phyloP scores from a whole-genome alignment of 2,888 invertebrate genomes.

The Crioceris asparagi region DNA sequence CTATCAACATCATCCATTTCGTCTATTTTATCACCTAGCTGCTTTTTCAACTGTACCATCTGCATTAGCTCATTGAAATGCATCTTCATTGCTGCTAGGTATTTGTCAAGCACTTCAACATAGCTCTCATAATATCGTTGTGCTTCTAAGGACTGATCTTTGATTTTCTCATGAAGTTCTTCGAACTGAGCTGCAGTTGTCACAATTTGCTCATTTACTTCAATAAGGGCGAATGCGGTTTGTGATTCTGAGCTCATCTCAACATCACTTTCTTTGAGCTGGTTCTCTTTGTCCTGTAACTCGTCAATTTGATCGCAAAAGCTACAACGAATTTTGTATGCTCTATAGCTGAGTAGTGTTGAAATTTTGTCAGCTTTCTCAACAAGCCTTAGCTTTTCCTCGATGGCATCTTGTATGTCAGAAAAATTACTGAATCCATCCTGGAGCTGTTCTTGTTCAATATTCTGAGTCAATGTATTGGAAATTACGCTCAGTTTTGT shows the following conservation, averaged over 20 bases:
- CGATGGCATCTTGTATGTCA: conserved; percentile 15
- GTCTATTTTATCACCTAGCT: too few relatives aligned
- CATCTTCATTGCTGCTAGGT: not conserved
- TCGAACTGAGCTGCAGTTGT: conserved; percentile 24
- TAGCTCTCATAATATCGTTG: too few relatives aligned
- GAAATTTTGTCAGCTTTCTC: conserved; percentile 28
- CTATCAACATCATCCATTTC: too few relatives aligned
- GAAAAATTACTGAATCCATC: conserved; percentile 18
- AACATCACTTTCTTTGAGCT: conserved; percentile 12
- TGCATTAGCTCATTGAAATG: not conserved
- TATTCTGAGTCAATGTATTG: too few relatives aligned
- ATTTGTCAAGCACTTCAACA: conserved; percentile 1
- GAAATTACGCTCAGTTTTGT: too few relatives aligned
- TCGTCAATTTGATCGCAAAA: conserved; percentile 24
- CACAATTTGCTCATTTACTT: conserved; percentile 25
- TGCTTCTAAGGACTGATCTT: too few relatives aligned
- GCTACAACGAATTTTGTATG: conserved; percentile 25
- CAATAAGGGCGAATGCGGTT: conserved; percentile 19
- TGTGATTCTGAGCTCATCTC: conserved; percentile 16
- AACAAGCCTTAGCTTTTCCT: conserved; percentile 18
- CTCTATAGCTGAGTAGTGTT: conserved; percentile 27
- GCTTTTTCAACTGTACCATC: not conserved
- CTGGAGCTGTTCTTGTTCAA: too few relatives aligned
- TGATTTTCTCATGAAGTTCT: conserved; percentile 21
- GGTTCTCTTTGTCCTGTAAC: conserved; percentile 20